Evolutionary conservation across 2,888 invertebrate genomes (phyloP), one percentile per base, ranked within the genome.

Genomic region (Agrotis puta): DNA sequence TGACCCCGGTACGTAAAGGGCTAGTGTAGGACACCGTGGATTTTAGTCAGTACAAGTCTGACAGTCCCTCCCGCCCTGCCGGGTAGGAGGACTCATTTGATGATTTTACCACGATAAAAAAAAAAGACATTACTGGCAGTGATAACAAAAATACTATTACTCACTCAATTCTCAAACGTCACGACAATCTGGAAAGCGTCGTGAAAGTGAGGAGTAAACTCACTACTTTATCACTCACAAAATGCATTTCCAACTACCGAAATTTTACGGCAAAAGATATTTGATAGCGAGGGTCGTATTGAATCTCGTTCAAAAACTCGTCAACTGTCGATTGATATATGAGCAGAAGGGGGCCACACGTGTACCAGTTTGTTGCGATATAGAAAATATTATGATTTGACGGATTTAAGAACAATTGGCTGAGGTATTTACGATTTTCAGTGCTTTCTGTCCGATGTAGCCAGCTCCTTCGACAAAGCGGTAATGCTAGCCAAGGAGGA

Each of bases 281-380:
- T n/a, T 74, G 81, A 69, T 62, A 65, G 51, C 58, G 43, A 51
- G 77, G 77, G 68, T 79, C 82, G 76, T 86, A 92, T 92, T 88
- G 89, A 84, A 91, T 90, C 86, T 89, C 92, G 90, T 85, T 93
- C 92, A 93, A 89, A 92, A 91, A 85, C 88, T 91, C 94, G 90
- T 93, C 94, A 93, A 89, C 88, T 70, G 74, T 74, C 62, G 22
- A n/a, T 94, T 93, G 94, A 94, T 94, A 89, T 87, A 85, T 82
- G 88, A 79, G 75, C 64, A 61, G 67, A 20, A 72, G 43, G 39
- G n/a, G 48, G 13, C 67, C 64, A 63, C 14, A 58, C 65, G 67
- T 76, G 59, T 54, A 66, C 24, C 53, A 53, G 53, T n/a, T 24
- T 81, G 74, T 72, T 81, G 67, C 33, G 47, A 75, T 70, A 64